These are phyloP conservation scores for Bembecia ichneumoniformis DNA, from an alignment of 2,888 invertebrate genomes.

Conservation along the genomic window DNA sequence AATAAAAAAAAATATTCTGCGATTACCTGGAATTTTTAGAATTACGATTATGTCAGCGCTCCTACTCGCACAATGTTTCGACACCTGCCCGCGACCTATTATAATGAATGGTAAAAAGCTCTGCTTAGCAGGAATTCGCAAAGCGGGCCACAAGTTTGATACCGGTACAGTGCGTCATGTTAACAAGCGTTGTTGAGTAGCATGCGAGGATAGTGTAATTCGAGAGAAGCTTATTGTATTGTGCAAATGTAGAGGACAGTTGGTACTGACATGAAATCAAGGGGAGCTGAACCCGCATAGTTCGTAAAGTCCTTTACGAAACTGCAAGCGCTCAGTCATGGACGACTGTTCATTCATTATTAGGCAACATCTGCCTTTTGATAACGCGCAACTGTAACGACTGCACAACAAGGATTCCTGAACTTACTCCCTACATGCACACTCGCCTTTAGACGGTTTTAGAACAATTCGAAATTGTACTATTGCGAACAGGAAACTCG, in stretches of 20 bases:
- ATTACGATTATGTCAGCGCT: too few relatives aligned
- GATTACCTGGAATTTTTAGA: too few relatives aligned
- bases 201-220: constrained; percentile 11
- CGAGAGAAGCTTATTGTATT: constrained; percentile 6
- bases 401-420: neutral
- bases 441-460: neutral
- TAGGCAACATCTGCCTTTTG: constrained; percentile 8
- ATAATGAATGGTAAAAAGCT: too few relatives aligned
- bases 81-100: too few relatives aligned
- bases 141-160: neutral
- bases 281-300: constrained; percentile 13
- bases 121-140: too few relatives aligned
- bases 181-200: neutral
- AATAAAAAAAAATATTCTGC: too few relatives aligned
- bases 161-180: neutral
- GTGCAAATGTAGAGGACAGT: constrained; percentile 25
- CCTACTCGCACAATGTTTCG: too few relatives aligned
- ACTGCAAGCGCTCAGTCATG: constrained; percentile 15
- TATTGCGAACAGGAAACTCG: too few relatives aligned
- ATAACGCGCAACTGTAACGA: too few relatives aligned
- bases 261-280: constrained; percentile 31
- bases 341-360: constrained; percentile 13
- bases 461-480: too few relatives aligned
- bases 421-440: neutral
- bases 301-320: constrained; percentile 18